phyloP scores from a whole-genome alignment of 2,888 invertebrate species.

The Pseudococcus viburni region DNA sequence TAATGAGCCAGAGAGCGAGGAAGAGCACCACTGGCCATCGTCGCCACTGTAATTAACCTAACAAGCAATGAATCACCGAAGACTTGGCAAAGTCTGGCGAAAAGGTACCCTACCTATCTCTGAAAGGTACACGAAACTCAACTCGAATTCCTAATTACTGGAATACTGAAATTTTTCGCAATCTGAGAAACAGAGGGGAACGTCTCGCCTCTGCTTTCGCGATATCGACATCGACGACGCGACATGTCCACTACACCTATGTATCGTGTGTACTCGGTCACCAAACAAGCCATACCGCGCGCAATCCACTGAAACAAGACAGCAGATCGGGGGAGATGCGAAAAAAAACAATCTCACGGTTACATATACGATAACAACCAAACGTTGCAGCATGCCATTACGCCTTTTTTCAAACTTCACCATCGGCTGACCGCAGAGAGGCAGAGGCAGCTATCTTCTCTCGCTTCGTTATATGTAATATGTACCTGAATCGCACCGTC shows the following conservation, averaged over 20 bases:
- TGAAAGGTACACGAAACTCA: not conserved
- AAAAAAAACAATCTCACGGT: slow-evolving; percentile 53
- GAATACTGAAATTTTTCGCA: slow-evolving; percentile 21
- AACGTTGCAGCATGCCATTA: slow-evolving; percentile 45
- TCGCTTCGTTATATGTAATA: not conserved
- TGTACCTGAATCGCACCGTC: slow-evolving; percentile 40
- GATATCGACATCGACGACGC: not conserved
- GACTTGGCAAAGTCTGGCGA: not conserved
- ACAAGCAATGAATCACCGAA: slow-evolving; percentile 38
- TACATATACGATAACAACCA: slow-evolving; percentile 21
- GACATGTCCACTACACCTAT: not conserved
- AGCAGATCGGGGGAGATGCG: not conserved
- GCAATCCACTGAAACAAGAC: not conserved
- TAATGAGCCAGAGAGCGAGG: not conserved
- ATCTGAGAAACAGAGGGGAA: not conserved
- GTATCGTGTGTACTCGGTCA: not conserved
- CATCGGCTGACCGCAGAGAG: not conserved
- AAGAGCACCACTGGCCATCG: not conserved
- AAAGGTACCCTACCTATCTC: not conserved
- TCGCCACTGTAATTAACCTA: slow-evolving; percentile 15
- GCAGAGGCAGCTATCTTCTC: not conserved
- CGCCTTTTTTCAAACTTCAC: slow-evolving; percentile 52
- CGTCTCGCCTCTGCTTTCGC: not conserved
- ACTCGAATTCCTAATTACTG: slow-evolving; percentile 52
- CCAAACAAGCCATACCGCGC: not conserved